Evolutionary conservation across 2,113 vertebrate species (phyloP).

Genomic region (Crypturellus undulatus): DNA sequence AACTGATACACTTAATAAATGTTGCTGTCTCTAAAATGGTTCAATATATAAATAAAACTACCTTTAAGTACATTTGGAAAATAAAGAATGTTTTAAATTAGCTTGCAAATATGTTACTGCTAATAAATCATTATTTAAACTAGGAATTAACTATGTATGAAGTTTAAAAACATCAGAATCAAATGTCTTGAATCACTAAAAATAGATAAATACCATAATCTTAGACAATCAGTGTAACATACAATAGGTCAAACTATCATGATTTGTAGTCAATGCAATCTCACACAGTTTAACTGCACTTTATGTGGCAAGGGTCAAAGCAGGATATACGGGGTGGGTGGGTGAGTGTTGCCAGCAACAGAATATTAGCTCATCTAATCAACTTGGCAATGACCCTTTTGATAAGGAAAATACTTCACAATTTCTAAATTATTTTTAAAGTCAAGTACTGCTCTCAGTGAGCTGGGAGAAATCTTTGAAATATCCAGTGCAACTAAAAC

Average conservation of each 20-base stretch:
- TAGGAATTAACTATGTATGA: not conserved
- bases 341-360: not conserved
- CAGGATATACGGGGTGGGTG: not conserved
- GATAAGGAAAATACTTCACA: not conserved
- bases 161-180: not conserved
- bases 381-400: not conserved
- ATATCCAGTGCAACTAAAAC: not conserved
- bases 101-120: not conserved
- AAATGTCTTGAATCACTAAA: not conserved
- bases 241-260: not conserved
- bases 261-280: not conserved
- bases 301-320: not conserved
- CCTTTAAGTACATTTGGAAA: not conserved
- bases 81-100: not conserved
- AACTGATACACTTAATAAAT: not conserved
- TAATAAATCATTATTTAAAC: not conserved
- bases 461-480: not conserved
- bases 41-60: not conserved
- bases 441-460: not conserved
- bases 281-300: not conserved
- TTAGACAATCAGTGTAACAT: not conserved
- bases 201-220: too few relatives aligned
- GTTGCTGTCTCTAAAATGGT: not conserved
- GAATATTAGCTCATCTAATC: not conserved
- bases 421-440: not conserved